A percentile compares a stretch with the other conserved stretches of the same genome.
These are phyloP conservation scores for Erebia aethiops DNA, from an alignment of 2,888 invertebrate genomes.

Conservation along the genomic window DNA sequence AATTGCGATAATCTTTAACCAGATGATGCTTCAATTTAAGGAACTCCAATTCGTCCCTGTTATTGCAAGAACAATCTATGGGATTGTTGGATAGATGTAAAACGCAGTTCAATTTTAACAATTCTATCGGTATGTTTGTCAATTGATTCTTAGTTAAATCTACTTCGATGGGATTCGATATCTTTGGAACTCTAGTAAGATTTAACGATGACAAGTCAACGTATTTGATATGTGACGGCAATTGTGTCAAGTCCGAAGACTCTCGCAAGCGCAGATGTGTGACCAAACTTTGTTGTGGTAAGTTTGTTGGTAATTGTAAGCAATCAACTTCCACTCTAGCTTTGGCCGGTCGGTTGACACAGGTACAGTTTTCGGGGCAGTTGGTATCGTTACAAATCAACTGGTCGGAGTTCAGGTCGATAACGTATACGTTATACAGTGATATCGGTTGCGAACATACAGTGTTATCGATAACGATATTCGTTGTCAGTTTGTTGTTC, in stretches of 20 bases:
- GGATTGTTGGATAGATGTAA: conserved; percentile 44
- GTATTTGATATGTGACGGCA: conserved; percentile 23
- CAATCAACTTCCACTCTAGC: conserved; percentile 31
- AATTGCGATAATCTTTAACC: conserved; percentile 39
- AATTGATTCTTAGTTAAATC: conserved; percentile 43
- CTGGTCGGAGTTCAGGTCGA: conserved; percentile 7
- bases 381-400: conserved; percentile 34
- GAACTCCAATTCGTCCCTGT: conserved; percentile 29
- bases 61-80: conserved; percentile 45
- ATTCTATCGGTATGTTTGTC: conserved; percentile 29
- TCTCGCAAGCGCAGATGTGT: not conserved
- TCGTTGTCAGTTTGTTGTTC: not conserved
- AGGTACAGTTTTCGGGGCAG: conserved; percentile 26
- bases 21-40: conserved; percentile 14
- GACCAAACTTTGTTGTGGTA: conserved; percentile 3
- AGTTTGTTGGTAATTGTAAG: not conserved
- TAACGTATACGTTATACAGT: conserved; percentile 14
- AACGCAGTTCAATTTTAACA: conserved; percentile 30
- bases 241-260: not conserved
- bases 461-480: conserved; percentile 22
- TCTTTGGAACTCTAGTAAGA: conserved; percentile 32
- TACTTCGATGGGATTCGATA: conserved; percentile 26
- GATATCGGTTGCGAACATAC: conserved; percentile 31
- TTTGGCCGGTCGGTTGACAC: conserved; percentile 18
- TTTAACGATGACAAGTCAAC: conserved; percentile 41